Base-by-base conservation (phyloP, 2,888 invertebrate species). In the Dorcus parallelipipedus region DNA sequence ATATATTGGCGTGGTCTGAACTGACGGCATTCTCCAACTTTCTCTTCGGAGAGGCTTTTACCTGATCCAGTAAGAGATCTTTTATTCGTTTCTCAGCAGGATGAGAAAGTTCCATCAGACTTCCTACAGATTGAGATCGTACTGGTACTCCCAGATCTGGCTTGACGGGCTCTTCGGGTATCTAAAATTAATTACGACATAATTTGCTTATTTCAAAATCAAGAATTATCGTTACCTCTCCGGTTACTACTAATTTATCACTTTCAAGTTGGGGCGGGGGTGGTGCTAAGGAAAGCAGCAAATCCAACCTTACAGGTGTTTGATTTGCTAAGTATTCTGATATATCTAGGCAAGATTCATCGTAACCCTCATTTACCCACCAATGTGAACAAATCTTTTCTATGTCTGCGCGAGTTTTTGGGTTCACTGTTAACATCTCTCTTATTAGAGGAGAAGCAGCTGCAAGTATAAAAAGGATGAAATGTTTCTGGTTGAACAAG, bases 321-420 rank as follows among this genome's bases (percentile, higher is more conserved):
- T 94, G 90, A 68, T 92, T 93, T 23, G 95, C 95, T 64, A 95
- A 77, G 68, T 91, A 90, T 77, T 95, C 93, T 1, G 95, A 91
- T 70, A 91, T 84, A 66, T 91, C 90, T 61, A 95, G 80, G 76
- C 95, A 94, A 45, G 89, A 90, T 39, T 88, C 86, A 63, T 87
- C 86, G 71, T 91, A 93, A 0, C 89, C 89, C 69, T 87, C 86
- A 77, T 98, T 97, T 61, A 98, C 92, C 98, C 98, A 99, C 93
- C 94, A 91, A 81, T 99, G 94, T 47, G 89, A 87, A 75, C 97
- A 96, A 64, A 99, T 96, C 76, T 93, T 94, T 62, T 93, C 91
- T 65, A 99, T 94, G 70, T 91, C 92, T 7, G 97, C 95, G 65
- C 98, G 85, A 72, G 91, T 87, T 49, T 87, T 82, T 0, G 97